These are phyloP conservation scores for Julus scandinavius DNA, from an alignment of 2,888 invertebrate genomes.

Conservation along the genomic window DNA sequence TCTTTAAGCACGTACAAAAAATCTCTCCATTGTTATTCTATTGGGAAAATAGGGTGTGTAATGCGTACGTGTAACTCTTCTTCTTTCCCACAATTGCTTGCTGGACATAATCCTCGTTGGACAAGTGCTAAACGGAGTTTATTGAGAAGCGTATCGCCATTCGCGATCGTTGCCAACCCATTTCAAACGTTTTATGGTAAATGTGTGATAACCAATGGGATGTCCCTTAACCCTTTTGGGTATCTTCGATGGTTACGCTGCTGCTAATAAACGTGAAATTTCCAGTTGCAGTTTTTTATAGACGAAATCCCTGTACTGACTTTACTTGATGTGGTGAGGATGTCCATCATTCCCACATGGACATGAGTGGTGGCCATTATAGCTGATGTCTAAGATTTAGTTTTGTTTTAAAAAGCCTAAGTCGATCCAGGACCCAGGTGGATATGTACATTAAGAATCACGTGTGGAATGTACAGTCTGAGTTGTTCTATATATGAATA, in stretches of 20 bases:
- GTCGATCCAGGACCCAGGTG: too few relatives aligned
- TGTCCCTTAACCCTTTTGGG: background rate
- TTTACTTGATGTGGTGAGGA: too few relatives aligned
- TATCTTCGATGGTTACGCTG: background rate
- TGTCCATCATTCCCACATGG: too few relatives aligned
- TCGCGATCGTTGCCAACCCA: constrained; percentile 28
- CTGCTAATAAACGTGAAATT: background rate
- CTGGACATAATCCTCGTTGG: constrained; percentile 37
- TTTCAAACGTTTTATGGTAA: constrained; percentile 26
- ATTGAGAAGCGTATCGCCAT: constrained; percentile 15
- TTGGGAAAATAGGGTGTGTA: constrained; percentile 38
- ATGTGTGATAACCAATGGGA: background rate
- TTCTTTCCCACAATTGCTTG: constrained; percentile 18
- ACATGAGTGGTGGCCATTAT: too few relatives aligned
- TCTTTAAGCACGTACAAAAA: constrained; percentile 6
- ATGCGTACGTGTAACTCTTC: constrained; percentile 17
- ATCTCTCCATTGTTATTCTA: background rate
- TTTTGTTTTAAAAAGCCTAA: too few relatives aligned
- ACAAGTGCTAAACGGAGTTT: constrained; percentile 28
- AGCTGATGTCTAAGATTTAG: too few relatives aligned
- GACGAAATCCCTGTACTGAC: too few relatives aligned
- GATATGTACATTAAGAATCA: too few relatives aligned
- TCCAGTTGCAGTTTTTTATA: too few relatives aligned
- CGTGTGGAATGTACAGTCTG: too few relatives aligned
- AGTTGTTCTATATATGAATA: too few relatives aligned